Evolutionary conservation across 2,797 vertebrate genomes (phyloP).

Genomic region (Eulemur coronatus): DNA sequence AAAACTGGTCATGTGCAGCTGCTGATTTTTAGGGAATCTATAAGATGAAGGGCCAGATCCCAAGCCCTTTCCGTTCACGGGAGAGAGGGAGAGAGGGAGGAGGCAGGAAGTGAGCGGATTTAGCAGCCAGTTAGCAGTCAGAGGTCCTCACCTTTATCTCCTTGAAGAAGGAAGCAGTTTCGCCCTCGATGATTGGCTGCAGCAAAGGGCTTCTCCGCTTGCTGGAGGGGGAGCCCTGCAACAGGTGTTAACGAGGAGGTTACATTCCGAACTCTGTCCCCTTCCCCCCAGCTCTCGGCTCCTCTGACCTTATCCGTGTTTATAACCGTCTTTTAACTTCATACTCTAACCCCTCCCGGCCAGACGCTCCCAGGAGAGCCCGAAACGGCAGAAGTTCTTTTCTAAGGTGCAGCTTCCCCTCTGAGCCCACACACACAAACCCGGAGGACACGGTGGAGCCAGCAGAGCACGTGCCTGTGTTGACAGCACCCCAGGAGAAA

Average conservation of each 20-base stretch:
- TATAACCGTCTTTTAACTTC: slow-evolving; percentile 18
- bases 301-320: slow-evolving; percentile 44
- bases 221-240: slow-evolving; percentile 99
- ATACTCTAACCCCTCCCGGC: not conserved
- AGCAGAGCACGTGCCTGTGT: too few relatives aligned
- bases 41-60: slow-evolving; percentile 62
- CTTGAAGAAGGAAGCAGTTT: slow-evolving; percentile 99
- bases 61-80: slow-evolving; percentile 54
- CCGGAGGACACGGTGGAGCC: not conserved
- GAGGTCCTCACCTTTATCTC: slow-evolving; percentile 96
- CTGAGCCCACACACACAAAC: not conserved
- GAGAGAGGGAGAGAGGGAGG: slow-evolving; percentile 26
- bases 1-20: slow-evolving; percentile 65
- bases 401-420: not conserved
- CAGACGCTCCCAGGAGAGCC: not conserved
- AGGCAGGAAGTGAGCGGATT: slow-evolving; percentile 52
- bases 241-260: slow-evolving; percentile 90
- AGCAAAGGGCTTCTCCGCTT: slow-evolving; percentile 98
- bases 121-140: slow-evolving; percentile 83
- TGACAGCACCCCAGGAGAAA: not conserved
- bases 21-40: slow-evolving; percentile 74
- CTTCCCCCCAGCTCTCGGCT: slow-evolving; percentile 45
- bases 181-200: slow-evolving; percentile 99
- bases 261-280: slow-evolving; percentile 79
- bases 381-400: not conserved